phyloP scores from a whole-genome alignment of 37 sponge, comb jelly and placozoan species.

The Lycopodina hypogea region DNA sequence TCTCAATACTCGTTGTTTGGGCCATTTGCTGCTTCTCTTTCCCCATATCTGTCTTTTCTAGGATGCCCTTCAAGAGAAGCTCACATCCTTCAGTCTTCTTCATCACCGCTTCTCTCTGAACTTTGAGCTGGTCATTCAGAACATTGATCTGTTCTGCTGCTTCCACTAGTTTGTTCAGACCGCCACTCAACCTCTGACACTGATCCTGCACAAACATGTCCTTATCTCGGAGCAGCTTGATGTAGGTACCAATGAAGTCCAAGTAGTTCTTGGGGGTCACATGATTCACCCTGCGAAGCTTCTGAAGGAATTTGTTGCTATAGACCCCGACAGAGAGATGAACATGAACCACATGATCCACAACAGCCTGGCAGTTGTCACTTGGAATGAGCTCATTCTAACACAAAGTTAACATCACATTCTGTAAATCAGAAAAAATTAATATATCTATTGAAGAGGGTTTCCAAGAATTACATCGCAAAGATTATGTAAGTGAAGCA shows the following conservation, averaged over 20 bases:
- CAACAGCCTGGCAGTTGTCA: conserved; percentile 57
- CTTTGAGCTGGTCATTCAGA: conserved; percentile 91
- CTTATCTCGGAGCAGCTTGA: conserved; percentile 81
- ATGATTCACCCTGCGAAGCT: conserved; percentile 91
- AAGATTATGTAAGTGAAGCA: background rate
- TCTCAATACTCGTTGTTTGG: conserved; percentile 89
- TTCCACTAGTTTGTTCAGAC: conserved; percentile 91
- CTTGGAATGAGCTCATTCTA: conserved; percentile 91
- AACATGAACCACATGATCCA: conserved; percentile 93
- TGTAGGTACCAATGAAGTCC: conserved; percentile 92
- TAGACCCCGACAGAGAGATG: conserved; percentile 86
- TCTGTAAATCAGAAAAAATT: background rate
- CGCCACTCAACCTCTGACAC: conserved; percentile 88
- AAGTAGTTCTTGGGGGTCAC: conserved; percentile 99
- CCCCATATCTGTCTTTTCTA: conserved; percentile 72
- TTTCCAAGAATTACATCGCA: no score
- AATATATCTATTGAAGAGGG: no score
- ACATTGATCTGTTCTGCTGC: conserved; percentile 87
- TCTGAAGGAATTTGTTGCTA: conserved; percentile 85
- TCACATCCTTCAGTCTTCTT: conserved; percentile 92
- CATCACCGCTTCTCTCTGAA: conserved; percentile 94
- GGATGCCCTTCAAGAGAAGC: conserved; percentile 84
- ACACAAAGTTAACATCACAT: background rate
- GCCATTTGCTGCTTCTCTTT: conserved; percentile 93
- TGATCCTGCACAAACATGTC: conserved; percentile 90